phyloP scores from a whole-genome alignment of 1,140 invertebrate species.

The Pseudoatta argentina region DNA sequence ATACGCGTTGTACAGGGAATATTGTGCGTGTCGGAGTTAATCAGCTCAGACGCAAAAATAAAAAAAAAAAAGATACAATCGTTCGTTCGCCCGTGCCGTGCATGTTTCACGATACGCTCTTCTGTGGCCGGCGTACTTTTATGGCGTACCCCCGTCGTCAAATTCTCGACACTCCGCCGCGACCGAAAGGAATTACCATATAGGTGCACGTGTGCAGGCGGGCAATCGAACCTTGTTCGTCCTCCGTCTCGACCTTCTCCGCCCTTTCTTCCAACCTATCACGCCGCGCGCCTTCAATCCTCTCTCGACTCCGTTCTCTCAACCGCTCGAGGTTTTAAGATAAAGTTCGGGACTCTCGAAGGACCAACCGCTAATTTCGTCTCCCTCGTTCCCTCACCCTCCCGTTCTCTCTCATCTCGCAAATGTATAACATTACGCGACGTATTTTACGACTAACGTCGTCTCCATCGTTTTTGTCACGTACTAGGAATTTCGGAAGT shows the following conservation, averaged over 20 bases:
- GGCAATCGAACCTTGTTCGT: slow-evolving; percentile 62
- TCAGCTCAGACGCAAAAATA: slow-evolving; percentile 8
- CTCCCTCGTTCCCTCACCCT: not conserved
- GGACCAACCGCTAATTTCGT: slow-evolving; percentile 47
- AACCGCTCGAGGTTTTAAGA: slow-evolving; percentile 53
- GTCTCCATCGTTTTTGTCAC: slow-evolving; percentile 21
- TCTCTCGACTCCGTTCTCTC: slow-evolving; percentile 37
- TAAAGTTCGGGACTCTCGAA: slow-evolving; percentile 53
- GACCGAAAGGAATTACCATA: slow-evolving; percentile 69
- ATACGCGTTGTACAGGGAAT: not conserved
- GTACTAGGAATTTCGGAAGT: slow-evolving; percentile 29
- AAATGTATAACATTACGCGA: slow-evolving; percentile 51
- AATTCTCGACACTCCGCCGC: slow-evolving; percentile 65
- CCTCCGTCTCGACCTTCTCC: slow-evolving; percentile 59
- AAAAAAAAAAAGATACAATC: not conserved
- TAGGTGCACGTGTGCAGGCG: slow-evolving; percentile 71
- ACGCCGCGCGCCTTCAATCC: slow-evolving; percentile 38
- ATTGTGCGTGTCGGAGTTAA: slow-evolving; percentile 22
- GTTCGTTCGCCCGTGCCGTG: slow-evolving; percentile 39
- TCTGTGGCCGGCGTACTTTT: slow-evolving; percentile 57
- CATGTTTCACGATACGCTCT: slow-evolving; percentile 35
- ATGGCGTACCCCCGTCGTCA: slow-evolving; percentile 63
- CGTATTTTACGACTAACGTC: slow-evolving; percentile 44
- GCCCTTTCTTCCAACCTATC: slow-evolving; percentile 48
- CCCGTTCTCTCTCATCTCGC: not conserved